phyloP scores from a whole-genome alignment of 2,113 vertebrate genomes.

The Vulpes vulpes region DNA sequence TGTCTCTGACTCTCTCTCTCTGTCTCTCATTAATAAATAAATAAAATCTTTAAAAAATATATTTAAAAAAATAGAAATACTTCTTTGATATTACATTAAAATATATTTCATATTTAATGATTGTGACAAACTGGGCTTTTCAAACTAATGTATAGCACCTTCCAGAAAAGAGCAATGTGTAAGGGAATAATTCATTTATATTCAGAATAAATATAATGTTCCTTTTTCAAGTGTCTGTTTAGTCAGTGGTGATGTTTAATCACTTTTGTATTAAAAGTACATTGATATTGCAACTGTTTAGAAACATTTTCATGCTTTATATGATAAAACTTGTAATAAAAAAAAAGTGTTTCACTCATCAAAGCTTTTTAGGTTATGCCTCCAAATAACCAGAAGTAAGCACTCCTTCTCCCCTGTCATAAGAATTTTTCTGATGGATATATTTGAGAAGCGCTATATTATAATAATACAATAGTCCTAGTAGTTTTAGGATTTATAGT shows the following conservation, averaged over 20 bases:
- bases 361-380: not conserved
- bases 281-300: not conserved
- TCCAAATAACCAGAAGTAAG: not conserved
- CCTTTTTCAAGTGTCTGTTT: not conserved
- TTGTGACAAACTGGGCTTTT: not conserved
- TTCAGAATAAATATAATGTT: not conserved
- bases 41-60: too few relatives aligned
- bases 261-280: not conserved
- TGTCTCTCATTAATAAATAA: too few relatives aligned
- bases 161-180: not conserved
- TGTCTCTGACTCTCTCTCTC: too few relatives aligned
- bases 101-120: not conserved
- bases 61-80: not conserved
- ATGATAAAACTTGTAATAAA: not conserved
- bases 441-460: not conserved
- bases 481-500: not conserved
- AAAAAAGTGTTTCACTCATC: not conserved
- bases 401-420: not conserved
- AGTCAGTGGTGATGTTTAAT: not conserved
- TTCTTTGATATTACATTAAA: not conserved
- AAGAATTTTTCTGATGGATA: not conserved
- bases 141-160: not conserved
- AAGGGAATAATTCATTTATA: not conserved
- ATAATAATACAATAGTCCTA: not conserved
- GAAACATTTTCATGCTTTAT: not conserved